Conservation (phyloP, 2,797 vertebrate genomes). For the Nasua narica region DNA sequence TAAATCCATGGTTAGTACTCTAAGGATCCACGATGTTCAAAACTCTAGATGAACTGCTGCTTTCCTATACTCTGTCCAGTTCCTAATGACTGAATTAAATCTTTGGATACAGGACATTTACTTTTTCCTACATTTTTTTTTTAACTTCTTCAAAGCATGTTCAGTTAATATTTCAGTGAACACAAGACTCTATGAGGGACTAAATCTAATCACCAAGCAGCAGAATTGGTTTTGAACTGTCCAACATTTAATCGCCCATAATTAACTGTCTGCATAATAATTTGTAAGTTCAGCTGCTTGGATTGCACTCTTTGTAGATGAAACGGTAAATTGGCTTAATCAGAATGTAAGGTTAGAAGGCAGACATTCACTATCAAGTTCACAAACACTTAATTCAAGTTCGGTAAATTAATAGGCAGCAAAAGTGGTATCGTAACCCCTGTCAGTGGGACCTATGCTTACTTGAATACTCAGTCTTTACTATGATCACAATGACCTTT, state of each 20-base stretch:
- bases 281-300: constrained; percentile 14
- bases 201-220: constrained; percentile 25
- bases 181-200: background rate
- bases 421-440: constrained; percentile 47
- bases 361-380: constrained; percentile 6
- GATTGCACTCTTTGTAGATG: constrained; percentile 14
- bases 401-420: constrained; percentile 44
- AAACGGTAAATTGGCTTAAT: constrained; percentile 31
- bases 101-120: constrained; percentile 30
- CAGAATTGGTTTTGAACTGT: background rate
- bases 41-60: background rate
- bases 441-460: constrained; percentile 11
- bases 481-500: constrained; percentile 38
- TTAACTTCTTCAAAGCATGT: background rate
- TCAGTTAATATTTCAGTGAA: constrained; percentile 38
- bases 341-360: constrained; percentile 41
- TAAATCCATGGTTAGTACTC: background rate
- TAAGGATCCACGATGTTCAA: background rate
- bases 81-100: background rate
- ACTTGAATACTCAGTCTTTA: constrained; percentile 37
- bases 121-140: background rate
- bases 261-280: background rate
- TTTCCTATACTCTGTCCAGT: constrained; percentile 4
- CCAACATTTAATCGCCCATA: constrained; percentile 20
- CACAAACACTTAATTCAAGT: constrained; percentile 40